These are phyloP conservation scores for Nothocercus nigrocapillus DNA, from an alignment of 2,113 vertebrate species.

Conservation along the genomic window DNA sequence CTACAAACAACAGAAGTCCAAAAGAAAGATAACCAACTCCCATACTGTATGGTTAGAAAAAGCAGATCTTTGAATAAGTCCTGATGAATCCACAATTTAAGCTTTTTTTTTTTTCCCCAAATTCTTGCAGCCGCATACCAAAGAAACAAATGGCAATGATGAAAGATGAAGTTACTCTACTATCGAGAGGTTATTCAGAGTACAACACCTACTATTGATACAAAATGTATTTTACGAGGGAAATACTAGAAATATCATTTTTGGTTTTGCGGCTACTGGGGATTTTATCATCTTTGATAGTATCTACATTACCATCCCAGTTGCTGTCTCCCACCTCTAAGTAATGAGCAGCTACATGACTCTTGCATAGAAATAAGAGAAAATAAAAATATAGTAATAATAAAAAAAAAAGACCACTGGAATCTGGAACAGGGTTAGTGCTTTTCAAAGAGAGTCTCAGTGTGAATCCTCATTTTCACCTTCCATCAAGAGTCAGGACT, in stretches of 20 bases:
- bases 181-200: not conserved
- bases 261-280: not conserved
- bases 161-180: not conserved
- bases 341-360: accelerated
- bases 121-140: not conserved
- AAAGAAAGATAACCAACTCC: not conserved
- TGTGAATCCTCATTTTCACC: not conserved
- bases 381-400: not conserved
- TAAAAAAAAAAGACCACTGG: accelerated
- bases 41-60: not conserved
- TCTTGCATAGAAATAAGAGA: not conserved
- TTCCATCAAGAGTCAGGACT: not conserved
- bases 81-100: not conserved
- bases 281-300: not conserved
- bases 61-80: not conserved
- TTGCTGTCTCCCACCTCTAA: not conserved
- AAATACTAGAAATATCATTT: not conserved
- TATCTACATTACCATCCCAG: not conserved
- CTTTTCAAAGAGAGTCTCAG: not conserved
- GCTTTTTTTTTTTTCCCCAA: not conserved
- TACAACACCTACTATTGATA: not conserved
- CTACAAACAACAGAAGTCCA: not conserved
- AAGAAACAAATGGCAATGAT: not conserved
- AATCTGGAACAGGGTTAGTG: not conserved
- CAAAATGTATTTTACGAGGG: not conserved